Base-by-base conservation (phyloP, 2,113 vertebrate species). In the Cyanoderma ruficeps region DNA sequence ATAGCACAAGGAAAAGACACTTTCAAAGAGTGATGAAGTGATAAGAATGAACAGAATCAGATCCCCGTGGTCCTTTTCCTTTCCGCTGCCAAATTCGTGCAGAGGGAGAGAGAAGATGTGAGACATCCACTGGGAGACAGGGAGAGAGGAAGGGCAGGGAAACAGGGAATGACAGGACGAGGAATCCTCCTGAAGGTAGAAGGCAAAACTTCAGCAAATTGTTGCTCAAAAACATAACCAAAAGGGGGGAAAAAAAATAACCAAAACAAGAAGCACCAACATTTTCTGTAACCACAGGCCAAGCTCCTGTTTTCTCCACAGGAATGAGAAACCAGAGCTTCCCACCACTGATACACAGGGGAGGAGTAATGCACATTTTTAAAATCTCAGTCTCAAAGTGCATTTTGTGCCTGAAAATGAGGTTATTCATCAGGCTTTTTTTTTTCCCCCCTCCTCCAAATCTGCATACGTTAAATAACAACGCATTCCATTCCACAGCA, bases 241-340 rank as follows among this genome's bases (percentile, higher is more conserved):
- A 28, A 49, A 31, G 3, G 27, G 7, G 1, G 1, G 9, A 3
- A 41, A 30, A 15, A 8, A 59, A 11, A 2, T 0, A 25, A 56
- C 14, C 49, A 49, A 19, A 53, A 7, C 5, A 13, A 82, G 23
- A 46, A 68, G 41, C 11, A 8, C 12, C 30, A 69, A 23, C 4
- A 3, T 25, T 39, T 56, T 12, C 21, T 21, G 12, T 19, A 56
- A 33, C 2, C 33, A 57, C 41, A 39, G 59, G 11, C 11, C 25
- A 75, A 14, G 7, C 24, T 74, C 57, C n/a, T 49, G 7, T 13
- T 84, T 37, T 14, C 23, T 33, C 33, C 76, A 65, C 15, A 44
- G 68, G 14, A 41, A 39, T 31, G 35, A 42, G 24, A 50, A 50
- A 65, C 13, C 49, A 55, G 11, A 52, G 42, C 30, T 57, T 69